Evolutionary conservation across 2,888 invertebrate genomes (phyloP), one percentile per base, ranked within the genome.

Genomic region (Torymus auratus): DNA sequence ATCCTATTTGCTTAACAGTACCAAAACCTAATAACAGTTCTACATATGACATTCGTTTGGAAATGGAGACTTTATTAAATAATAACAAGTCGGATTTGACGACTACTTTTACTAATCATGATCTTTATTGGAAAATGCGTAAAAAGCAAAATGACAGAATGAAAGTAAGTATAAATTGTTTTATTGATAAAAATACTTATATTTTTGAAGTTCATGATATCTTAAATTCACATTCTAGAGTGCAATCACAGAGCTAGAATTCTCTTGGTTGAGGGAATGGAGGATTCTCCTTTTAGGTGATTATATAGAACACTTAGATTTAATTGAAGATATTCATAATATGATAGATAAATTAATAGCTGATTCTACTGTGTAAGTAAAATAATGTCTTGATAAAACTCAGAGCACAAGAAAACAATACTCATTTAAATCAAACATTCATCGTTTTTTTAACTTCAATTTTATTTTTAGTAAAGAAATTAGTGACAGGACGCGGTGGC

Each of bases 191-290:
- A 5, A 41, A 50, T 13, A 64, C 55, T 58, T 53, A 62, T 28
- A 64, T 20, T 60, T 28, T 55, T 72, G 58, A 17, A 17, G 50
- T 41, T 67, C 15, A 28, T 1, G 69, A 13, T 2, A 55, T 17
- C 17, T 41, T 55, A 7, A 68, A 74, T 69, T 50, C 56, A 74
- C 65, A 73, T 75, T 83, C 60, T 65, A 95, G 94, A 92, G 91
- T 85, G 92, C 94, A 7, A 92, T 94, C 41, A 92, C 92, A 64
- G 92, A 93, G 72, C 92, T 95, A 88, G 93, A 94, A 84, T 91
- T 92, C 14, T 91, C 92, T 53, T 95, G 94, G 94, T 90, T 95
- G 0, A 92, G 93, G 61, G 94, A 94, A 41, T 95, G 94, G 94
- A 92, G 93, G 82, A 91, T 93, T 84, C 89, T 95, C 69, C 91